Evolutionary conservation across 1,140 invertebrate genomes (phyloP), one percentile per base, ranked within the genome.

Genomic region (Brevipalpus yothersi): DNA sequence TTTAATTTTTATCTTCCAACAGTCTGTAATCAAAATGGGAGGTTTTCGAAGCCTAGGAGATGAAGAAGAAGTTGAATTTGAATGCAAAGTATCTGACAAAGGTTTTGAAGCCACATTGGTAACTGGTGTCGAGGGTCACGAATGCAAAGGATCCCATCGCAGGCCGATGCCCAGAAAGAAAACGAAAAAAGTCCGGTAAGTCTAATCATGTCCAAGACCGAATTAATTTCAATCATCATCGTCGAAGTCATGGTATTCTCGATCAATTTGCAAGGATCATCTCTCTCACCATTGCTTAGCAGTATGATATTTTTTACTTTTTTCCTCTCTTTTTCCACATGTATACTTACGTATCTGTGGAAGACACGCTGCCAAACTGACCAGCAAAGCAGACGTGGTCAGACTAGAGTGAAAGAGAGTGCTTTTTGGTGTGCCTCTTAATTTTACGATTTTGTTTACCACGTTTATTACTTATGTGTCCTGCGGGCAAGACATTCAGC

Each of bases 1-100:
- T 31, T 31, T 31, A 2, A 3, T 7, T 47, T 15, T 7, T 47
- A n/a, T 19, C n/a, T 17, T 39, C 39, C 23, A n/a, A 19, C 75
- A 90, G 86, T 86, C 84, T 64, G 84, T 86, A 15, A 86, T 90
- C 64, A 79, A 86, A 71, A 88, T 88, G 82, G 72, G 75, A 51
- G 86, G 86, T 2, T 90, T 90, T 69, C 78, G 86, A 53, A 87
- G 84, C 58, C 72, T 89, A 61, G 85, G 81, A 2, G 86, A 89
- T 65, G 82, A 84, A 21, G 86, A 90, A 71, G 78, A 80, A 65
- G 83, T 89, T 8, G 84, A 88, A 68, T 88, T 88, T 70, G 82
- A 86, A 66, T 84, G 81, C 69, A 81, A 84, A 69, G 74, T 77
- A 56, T 86, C 85, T 0, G 82, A 81, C 60, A 85, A 87, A 66